Evolutionary conservation across 2,113 vertebrate species (phyloP).

Genomic region (Lamprotornis superbus): DNA sequence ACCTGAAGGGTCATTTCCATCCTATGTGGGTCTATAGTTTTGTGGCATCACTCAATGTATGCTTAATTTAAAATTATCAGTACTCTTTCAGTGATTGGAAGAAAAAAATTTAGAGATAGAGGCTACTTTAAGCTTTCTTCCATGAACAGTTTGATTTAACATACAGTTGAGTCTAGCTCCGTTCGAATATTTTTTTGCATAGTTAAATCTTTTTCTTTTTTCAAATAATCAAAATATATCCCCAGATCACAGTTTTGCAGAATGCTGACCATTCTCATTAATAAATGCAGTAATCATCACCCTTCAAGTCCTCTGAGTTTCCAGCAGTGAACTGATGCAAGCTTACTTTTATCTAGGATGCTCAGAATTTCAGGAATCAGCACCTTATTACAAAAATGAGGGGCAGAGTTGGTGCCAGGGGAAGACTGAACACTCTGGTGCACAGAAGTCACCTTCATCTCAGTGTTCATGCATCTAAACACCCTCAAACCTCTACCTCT

Average conservation of each 20-base stretch:
- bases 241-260: neutral
- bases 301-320: neutral
- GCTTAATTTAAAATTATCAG: neutral
- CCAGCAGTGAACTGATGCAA: neutral
- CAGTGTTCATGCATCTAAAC: neutral
- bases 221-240: neutral
- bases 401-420: neutral
- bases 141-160: neutral
- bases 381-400: neutral
- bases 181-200: neutral
- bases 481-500: neutral
- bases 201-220: neutral
- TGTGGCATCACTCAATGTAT: neutral
- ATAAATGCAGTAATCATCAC: neutral
- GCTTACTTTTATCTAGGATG: neutral
- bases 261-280: neutral
- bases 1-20: neutral
- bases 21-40: neutral
- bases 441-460: neutral
- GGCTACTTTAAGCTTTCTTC: neutral
- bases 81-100: neutral
- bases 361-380: neutral
- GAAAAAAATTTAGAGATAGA: neutral
- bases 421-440: neutral
- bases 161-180: neutral